Base-by-base conservation (phyloP, 1,140 invertebrate species). In the Achatina immaculata region DNA sequence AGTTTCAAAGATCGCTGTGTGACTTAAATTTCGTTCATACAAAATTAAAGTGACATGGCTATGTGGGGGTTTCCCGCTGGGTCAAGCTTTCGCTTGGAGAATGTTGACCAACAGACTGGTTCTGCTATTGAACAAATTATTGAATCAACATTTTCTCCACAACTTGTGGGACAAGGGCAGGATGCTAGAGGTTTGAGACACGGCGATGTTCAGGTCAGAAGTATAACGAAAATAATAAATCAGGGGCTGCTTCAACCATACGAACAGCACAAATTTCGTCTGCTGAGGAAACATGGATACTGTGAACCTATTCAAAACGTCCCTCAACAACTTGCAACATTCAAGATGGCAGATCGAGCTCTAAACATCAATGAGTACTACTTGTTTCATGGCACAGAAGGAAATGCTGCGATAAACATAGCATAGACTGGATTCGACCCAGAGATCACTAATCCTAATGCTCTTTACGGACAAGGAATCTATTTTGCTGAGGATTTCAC, bases 351-450 rank as follows among this genome's bases (percentile, higher is more conserved):
- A 3, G 51, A 55, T 4, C 14, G 51, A 55, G 3, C 3, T 24
- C 21, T n/a, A 69, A 84, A 88, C 66, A 78, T 88, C 0, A 89
- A 89, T 83, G 88, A 89, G 77, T 83, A 86, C 73, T 89, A 86
- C 75, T 43, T 88, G 38, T 89, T 88, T 75, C 88, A 89, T 82
- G 88, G 88, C 28, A 89, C 88, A 1, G 74, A 80, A 31, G 68
- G 65, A 34, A 77, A 81, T 4, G 82, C 51, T n/a, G 74, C 85
- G 11, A 72, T 84, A 9, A 78, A 73, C 2, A 86, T 89, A 38
- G 43, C 84, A 31, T 48, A 72, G 0, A 78, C 83, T 24, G 88
- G 88, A 0, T 55, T 88, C 0, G 85, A 88, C 62, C 77, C 43
- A 45, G 68, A 85, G 21, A 78, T 87, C 62, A 80, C 83, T 38